Percentiles rank a stretch among this genome's conserved stretches.
phyloP scores from a whole-genome alignment of 1,140 invertebrate genomes.

The Bilobella aurantiaca region DNA sequence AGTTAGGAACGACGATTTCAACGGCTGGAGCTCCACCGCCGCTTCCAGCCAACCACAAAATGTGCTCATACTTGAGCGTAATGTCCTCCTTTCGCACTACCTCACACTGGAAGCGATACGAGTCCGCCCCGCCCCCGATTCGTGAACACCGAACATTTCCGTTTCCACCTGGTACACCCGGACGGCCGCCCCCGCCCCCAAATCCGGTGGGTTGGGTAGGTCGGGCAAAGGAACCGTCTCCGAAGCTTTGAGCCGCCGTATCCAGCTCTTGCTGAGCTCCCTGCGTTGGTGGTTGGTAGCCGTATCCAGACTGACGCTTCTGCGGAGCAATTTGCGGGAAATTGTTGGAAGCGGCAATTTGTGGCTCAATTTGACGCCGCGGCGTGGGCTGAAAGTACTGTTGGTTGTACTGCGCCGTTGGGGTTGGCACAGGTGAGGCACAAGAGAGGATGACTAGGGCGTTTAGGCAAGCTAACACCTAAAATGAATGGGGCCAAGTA shows the following conservation, averaged over 20 bases:
- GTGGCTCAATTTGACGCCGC: not conserved
- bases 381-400: not conserved
- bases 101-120: not conserved
- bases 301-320: constrained; percentile 3
- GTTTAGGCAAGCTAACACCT: not conserved
- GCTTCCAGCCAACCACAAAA: constrained; percentile 15
- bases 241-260: not conserved
- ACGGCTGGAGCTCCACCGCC: not conserved
- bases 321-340: not conserved
- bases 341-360: not conserved
- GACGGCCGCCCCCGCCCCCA: constrained; percentile 6
- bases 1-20: constrained; percentile 22
- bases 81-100: not conserved
- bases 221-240: not conserved
- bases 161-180: not conserved
- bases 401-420: constrained; percentile 1
- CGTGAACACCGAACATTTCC: not conserved
- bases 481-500: not conserved
- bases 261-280: not conserved
- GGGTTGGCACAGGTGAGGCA: not conserved
- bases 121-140: not conserved
- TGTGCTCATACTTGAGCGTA: constrained; percentile 14
- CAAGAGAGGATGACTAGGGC: not conserved
- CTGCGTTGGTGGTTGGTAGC: not conserved
- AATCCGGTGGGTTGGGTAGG: not conserved